Evolutionary conservation across 1,140 invertebrate genomes (phyloP), one percentile per base, ranked within the genome.

Genomic region (Drosophila carrolli): DNA sequence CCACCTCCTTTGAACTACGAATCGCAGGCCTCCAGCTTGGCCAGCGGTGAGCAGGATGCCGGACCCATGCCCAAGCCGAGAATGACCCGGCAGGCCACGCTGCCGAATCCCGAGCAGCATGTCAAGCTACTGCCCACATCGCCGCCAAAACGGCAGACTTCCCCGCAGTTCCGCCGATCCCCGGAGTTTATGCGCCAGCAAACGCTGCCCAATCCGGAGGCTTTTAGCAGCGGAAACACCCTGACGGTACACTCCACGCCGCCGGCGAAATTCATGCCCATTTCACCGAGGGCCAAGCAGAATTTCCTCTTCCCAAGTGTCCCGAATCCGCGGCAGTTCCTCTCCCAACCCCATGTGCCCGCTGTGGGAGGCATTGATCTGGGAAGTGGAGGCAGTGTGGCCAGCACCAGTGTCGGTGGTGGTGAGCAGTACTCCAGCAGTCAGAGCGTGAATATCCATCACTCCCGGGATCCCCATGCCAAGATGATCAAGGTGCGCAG

Each of bases 401-500:
- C 77, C 14, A 85, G 81, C 35, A 74, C 29, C 7, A 54, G 73
- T 0, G 86, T 81, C 27, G 71, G 35, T 1, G 47, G 78, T 0
- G 90, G 80, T 4, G 91, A 92, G 41, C 92, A 92, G n/a, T 92
- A 92, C 58, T 90, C 91, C 0, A 92, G 91, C 57, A 92, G 91
- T 44, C 91, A 92, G 71, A 92, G 91, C 55, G 92, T 92, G 5
- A 92, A 92, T 11, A 91, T 90, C n/a, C 91, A 92, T 46, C 79
- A 90, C 23, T 78, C 86, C 3, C 71, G 90, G 0, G 90, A 91
- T 58, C 79, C 81, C 41, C 89, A 91, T 41, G 66, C 90, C 19
- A 92, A 92, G 79, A 92, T 92, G 92, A 92, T 92, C 14, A 92
- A 92, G 74, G 92, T 92, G 55, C 91, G 92, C 41, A 92, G 92